These are phyloP conservation scores for Atherix ibis DNA, from an alignment of 2,888 invertebrate species.

Conservation along the genomic window DNA sequence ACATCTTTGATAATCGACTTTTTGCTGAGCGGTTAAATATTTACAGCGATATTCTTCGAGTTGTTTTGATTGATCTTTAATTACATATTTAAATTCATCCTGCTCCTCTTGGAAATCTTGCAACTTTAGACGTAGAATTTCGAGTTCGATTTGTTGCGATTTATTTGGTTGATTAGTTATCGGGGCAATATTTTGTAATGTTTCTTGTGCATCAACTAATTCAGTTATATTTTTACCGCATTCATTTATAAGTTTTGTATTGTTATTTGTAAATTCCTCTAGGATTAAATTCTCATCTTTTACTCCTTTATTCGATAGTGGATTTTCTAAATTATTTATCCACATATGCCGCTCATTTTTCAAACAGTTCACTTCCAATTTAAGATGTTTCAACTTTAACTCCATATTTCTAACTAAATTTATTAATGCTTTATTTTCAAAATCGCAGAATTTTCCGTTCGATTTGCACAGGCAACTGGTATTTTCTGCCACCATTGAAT, in stretches of 20 bases:
- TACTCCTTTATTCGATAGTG: neutral
- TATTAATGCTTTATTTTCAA: too few species aligned
- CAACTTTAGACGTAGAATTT: constrained; percentile 22
- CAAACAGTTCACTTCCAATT: constrained; percentile 9
- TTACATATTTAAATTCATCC: constrained; percentile 22
- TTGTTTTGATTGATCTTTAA: constrained; percentile 24
- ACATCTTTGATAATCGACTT: constrained; percentile 26
- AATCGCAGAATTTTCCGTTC: constrained; percentile 7
- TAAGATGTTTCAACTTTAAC: constrained; percentile 7
- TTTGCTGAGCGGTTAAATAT: constrained; percentile 25
- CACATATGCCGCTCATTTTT: constrained; percentile 9
- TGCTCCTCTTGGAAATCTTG: constrained; percentile 25
- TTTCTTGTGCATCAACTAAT: constrained; percentile 1
- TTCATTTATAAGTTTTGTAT: constrained; percentile 22
- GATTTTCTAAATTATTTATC: too few species aligned
- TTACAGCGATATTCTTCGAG: constrained; percentile 24
- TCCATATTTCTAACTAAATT: too few species aligned
- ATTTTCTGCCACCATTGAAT: too few species aligned
- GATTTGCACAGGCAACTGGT: constrained; percentile 2
- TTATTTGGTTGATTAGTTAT: neutral
- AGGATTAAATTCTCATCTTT: constrained; percentile 12
- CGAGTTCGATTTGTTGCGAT: constrained; percentile 20
- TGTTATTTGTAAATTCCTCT: constrained; percentile 25
- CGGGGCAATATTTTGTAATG: neutral
- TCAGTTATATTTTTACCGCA: constrained; percentile 25